Percentiles rank a stretch among this genome's conserved stretches.
These are phyloP conservation scores for Proterorhinus semilunaris DNA, from an alignment of 2,113 vertebrate species.

Conservation along the genomic window DNA sequence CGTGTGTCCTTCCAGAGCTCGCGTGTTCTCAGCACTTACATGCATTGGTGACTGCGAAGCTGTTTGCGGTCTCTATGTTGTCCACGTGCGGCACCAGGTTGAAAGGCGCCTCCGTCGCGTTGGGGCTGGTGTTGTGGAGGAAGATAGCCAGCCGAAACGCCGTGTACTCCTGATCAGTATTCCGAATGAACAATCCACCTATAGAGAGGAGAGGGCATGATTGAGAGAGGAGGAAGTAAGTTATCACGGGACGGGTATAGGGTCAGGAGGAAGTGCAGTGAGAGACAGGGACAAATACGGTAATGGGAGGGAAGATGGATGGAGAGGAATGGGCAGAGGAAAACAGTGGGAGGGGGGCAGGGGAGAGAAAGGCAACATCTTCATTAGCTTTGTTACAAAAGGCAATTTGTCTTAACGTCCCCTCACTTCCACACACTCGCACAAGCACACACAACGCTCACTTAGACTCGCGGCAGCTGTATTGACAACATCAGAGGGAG, in stretches of 20 bases:
- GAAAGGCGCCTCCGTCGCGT: conserved; percentile 97
- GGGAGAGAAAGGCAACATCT: conserved; percentile 54
- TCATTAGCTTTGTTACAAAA: conserved; percentile 62
- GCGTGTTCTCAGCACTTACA: conserved; percentile 83
- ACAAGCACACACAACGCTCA: conserved; percentile 18
- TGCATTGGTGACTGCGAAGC: conserved; percentile 98
- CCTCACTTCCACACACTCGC: conserved; percentile 15
- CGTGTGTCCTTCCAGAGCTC: neutral
- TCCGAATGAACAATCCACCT: conserved; percentile 99
- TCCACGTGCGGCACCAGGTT: conserved; percentile 99
- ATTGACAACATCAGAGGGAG: conserved; percentile 28
- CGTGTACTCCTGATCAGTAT: conserved; percentile 99
- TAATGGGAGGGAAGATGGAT: conserved; percentile 30
- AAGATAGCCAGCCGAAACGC: conserved; percentile 98
- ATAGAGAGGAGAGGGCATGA: conserved; percentile 41
- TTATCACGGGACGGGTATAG: conserved; percentile 34
- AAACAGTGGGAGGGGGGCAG: conserved; percentile 27
- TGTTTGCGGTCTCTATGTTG: conserved; percentile 99
- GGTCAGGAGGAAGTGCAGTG: conserved; percentile 9
- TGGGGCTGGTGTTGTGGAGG: conserved; percentile 99
- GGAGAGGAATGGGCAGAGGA: conserved; percentile 33
- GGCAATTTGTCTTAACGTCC: conserved; percentile 50
- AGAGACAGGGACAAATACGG: conserved; percentile 21
- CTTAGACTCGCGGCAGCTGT: conserved; percentile 22
- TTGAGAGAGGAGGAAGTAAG: conserved; percentile 42